phyloP scores from a whole-genome alignment of 2,797 vertebrate species.

The Ctenosaura bakeri region DNA sequence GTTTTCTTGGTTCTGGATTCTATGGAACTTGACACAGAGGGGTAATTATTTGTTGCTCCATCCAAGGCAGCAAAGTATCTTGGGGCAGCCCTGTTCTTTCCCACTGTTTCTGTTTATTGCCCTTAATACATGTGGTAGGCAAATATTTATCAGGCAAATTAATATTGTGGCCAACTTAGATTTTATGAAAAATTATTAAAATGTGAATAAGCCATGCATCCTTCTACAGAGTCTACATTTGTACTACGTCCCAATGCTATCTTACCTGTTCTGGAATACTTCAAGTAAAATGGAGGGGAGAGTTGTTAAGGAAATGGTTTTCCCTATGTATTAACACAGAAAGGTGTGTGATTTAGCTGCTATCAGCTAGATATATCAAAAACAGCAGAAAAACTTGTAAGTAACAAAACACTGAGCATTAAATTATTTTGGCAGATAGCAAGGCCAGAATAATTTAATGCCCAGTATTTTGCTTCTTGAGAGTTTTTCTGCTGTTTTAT shows the following conservation, averaged over 20 bases:
- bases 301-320: conserved; percentile 9
- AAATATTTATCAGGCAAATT: background rate
- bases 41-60: no score
- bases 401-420: background rate
- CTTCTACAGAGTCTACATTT: conserved; percentile 65
- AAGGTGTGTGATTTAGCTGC: background rate
- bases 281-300: accelerated
- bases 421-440: background rate
- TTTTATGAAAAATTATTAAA: background rate
- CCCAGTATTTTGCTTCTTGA: no score
- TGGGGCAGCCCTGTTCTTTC: background rate
- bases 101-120: background rate
- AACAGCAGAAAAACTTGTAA: background rate
- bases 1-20: no score
- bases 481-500: no score
- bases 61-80: no score
- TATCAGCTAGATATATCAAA: background rate
- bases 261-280: conserved; percentile 35
- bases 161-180: background rate
- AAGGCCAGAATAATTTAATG: background rate
- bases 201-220: background rate
- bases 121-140: background rate
- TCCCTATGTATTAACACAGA: background rate
- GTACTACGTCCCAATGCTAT: conserved; percentile 60
- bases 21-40: no score